Conservation (phyloP, 2,888 invertebrate genomes). For the Hirtodrosophila histrioides region DNA sequence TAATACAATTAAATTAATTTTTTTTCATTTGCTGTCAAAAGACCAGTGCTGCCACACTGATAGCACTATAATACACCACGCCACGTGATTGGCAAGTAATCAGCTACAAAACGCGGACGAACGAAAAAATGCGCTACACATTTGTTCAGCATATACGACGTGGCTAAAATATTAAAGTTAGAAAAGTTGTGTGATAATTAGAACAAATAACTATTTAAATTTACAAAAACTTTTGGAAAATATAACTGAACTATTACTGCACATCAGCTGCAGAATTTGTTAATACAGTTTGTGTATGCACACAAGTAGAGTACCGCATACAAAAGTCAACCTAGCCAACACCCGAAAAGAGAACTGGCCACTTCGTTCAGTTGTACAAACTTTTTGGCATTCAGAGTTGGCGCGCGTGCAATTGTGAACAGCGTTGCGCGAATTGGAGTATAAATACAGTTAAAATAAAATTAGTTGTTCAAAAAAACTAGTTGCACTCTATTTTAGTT, state of each 20-base stretch:
- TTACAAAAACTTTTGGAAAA: background rate
- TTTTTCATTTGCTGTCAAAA: slow-evolving; percentile 10
- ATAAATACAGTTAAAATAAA: slow-evolving; percentile 58
- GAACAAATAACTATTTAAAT: background rate
- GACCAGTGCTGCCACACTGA: slow-evolving; percentile 56
- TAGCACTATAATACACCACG: slow-evolving; percentile 46
- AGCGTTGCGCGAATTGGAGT: slow-evolving; percentile 50
- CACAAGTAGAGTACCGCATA: slow-evolving; percentile 19
- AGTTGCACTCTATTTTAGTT: slow-evolving; percentile 18
- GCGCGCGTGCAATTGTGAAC: slow-evolving; percentile 70
- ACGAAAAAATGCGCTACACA: slow-evolving; percentile 61
- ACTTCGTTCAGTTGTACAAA: slow-evolving; percentile 45
- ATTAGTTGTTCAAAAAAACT: slow-evolving; percentile 34
- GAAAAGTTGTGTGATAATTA: background rate
- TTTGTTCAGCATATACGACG: slow-evolving; percentile 27
- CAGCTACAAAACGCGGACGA: slow-evolving; percentile 64
- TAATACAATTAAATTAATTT: background rate
- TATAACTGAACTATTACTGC: background rate
- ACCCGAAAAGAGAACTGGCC: slow-evolving; percentile 45
- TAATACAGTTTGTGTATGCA: background rate
- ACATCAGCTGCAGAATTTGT: background rate
- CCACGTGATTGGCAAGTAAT: slow-evolving; percentile 54
- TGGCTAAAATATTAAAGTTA: slow-evolving; percentile 1
- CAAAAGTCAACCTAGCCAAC: slow-evolving; percentile 21
- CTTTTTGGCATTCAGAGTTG: slow-evolving; percentile 72